These are phyloP conservation scores for Asbolus verrucosus DNA, from an alignment of 1,140 invertebrate species.

Conservation along the genomic window DNA sequence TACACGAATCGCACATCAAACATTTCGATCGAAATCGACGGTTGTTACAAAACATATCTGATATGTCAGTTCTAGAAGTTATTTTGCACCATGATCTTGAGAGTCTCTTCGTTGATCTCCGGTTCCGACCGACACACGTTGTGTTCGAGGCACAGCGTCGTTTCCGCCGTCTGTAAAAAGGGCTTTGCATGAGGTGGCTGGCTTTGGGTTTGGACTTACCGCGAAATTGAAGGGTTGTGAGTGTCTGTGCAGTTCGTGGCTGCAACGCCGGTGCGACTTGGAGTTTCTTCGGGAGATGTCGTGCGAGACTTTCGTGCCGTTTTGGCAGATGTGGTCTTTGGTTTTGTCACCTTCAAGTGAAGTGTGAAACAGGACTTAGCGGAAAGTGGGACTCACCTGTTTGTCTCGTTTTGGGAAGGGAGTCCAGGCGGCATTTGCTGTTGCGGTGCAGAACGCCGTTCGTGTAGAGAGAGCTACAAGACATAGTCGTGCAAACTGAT, in stretches of 20 bases:
- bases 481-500: conserved; percentile 64
- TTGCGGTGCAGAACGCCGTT: conserved; percentile 57
- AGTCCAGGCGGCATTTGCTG: conserved; percentile 53
- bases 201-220: neutral
- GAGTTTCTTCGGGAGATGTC: conserved; percentile 7
- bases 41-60: conserved; percentile 12
- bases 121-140: conserved; percentile 18
- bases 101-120: conserved; percentile 41
- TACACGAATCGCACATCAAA: conserved; percentile 27
- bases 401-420: conserved; percentile 43
- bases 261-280: conserved; percentile 9
- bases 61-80: conserved; percentile 25
- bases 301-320: no score
- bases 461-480: conserved; percentile 63
- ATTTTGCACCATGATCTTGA: conserved; percentile 28
- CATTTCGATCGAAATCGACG: conserved; percentile 12
- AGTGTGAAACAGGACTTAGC: neutral
- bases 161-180: conserved; percentile 32
- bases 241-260: no score
- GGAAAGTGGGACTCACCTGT: neutral
- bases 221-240: conserved; percentile 21
- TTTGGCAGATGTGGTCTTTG: conserved; percentile 12
- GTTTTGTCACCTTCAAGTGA: neutral
- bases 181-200: neutral
- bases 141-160: conserved; percentile 22